These are phyloP conservation scores for Eupithecia subumbrata DNA, from an alignment of 2,888 invertebrate genomes.

Conservation along the genomic window DNA sequence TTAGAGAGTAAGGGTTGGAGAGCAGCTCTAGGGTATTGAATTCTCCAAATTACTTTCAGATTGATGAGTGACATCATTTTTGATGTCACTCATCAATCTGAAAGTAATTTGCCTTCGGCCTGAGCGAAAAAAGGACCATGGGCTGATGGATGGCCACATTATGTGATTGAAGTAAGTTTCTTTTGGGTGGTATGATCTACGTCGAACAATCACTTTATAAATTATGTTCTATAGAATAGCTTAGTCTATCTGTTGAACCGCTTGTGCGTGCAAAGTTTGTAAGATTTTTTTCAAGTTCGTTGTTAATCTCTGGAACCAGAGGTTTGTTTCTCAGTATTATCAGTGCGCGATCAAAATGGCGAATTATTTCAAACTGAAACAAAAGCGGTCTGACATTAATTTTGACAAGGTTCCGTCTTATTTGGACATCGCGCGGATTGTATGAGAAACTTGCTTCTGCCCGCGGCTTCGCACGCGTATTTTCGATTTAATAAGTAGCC, in stretches of 20 bases:
- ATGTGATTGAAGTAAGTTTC: constrained; percentile 16
- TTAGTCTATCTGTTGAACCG: not conserved
- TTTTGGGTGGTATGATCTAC: not conserved
- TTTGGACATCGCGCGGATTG: not conserved
- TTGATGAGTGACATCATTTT: constrained; percentile 24
- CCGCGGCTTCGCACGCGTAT: no score
- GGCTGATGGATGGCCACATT: constrained; percentile 17
- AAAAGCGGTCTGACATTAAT: not conserved
- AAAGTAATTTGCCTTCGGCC: not conserved
- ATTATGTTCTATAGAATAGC: not conserved
- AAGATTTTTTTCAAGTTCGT: not conserved
- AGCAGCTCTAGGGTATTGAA: not conserved
- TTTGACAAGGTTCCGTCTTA: not conserved
- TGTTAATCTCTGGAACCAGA: not conserved
- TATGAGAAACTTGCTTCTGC: no score
- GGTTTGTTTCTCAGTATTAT: not conserved
- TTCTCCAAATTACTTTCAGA: constrained; percentile 13
- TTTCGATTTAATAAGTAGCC: no score
- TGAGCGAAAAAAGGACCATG: constrained; percentile 19
- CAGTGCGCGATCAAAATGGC: not conserved
- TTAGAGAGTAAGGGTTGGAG: not conserved
- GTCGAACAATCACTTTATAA: not conserved
- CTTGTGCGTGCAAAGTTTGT: not conserved
- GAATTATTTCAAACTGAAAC: not conserved
- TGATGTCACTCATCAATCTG: no score